Evolutionary conservation across 2,113 vertebrate genomes (phyloP), one percentile per base, ranked within the genome.

Genomic region (Pterocles burchelli): DNA sequence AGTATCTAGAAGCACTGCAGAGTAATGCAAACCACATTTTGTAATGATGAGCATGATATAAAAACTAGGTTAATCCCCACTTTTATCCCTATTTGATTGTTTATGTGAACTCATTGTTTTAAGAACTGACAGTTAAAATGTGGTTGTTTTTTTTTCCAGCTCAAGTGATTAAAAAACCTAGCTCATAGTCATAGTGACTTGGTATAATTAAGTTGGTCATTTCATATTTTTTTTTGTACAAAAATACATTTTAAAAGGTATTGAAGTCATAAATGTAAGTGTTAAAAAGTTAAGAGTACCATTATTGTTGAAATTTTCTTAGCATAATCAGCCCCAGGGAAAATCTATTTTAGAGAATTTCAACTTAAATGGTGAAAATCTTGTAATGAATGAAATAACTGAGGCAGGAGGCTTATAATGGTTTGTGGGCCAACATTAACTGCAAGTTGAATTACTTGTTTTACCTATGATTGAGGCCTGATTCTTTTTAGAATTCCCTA

Each of bases 21-120:
- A 63, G 6, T 87, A 95, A 94, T 48, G n/a, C 17, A 96, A 93
- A 72, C 61, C 63, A 89, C 22, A 74, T 83, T 93, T 86, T 59
- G 71, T 88, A 82, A 74, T 54, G 55, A 68, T 52, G 8, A 63
- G 4, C 4, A 82, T n/a, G 26, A 43, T 71, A 83, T 25, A 80
- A 71, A 72, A 8, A 41, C 70, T 55, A 89, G 5, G 8, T 22
- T 81, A 79, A 83, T 82, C 7, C 7, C 17, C 6, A 52, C 34
- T 79, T 90, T 79, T 61, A 88, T 76, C 11, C 17, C 9, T 91
- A 65, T 85, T 93, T 75, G 3, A 55, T 86, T 89, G n/a, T 82
- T 91, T 73, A 70, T 68, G 65, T 54, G 66, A 84, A 68, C 14
- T 41, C 3, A 74, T 51, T 77, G 36, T 13, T 90, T 74, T 77